phyloP scores from a whole-genome alignment of 2,888 invertebrate species.

The Lordiphosa fenestrarum region DNA sequence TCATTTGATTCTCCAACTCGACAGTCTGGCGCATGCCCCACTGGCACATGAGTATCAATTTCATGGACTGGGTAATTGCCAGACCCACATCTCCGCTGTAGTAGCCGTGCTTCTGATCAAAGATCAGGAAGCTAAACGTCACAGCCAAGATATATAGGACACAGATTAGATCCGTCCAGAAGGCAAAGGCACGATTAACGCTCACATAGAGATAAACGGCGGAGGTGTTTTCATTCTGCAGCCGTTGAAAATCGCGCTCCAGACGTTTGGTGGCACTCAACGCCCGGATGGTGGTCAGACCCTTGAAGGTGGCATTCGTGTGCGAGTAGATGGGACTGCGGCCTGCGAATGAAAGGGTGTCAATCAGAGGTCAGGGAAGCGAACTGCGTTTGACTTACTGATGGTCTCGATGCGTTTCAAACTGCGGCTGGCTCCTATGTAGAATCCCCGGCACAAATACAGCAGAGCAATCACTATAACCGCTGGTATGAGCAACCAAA shows the following conservation, averaged over 20 bases:
- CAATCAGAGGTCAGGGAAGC: not conserved
- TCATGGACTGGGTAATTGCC: slow-evolving; percentile 87
- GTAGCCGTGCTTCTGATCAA: slow-evolving; percentile 77
- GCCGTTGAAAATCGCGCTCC: slow-evolving; percentile 83
- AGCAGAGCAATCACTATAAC: slow-evolving; percentile 83
- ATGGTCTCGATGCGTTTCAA: slow-evolving; percentile 81
- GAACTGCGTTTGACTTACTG: slow-evolving; percentile 61
- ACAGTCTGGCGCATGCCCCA: slow-evolving; percentile 94
- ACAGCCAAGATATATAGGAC: slow-evolving; percentile 91
- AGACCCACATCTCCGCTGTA: slow-evolving; percentile 85
- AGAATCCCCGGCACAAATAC: slow-evolving; percentile 81
- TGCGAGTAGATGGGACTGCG: slow-evolving; percentile 90
- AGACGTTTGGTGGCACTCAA: slow-evolving; percentile 85
- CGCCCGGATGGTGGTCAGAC: slow-evolving; percentile 89
- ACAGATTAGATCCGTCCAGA: slow-evolving; percentile 94
- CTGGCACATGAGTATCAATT: slow-evolving; percentile 86
- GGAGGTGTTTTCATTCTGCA: slow-evolving; percentile 86
- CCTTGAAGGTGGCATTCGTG: slow-evolving; percentile 87
- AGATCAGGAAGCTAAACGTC: slow-evolving; percentile 90
- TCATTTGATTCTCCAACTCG: slow-evolving; percentile 90
- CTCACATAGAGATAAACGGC: slow-evolving; percentile 90
- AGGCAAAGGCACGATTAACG: slow-evolving; percentile 94
- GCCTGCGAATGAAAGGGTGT: slow-evolving; percentile 80
- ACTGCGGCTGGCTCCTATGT: slow-evolving; percentile 82
- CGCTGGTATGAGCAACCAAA: slow-evolving; percentile 83